Evolutionary conservation across 2,888 invertebrate genomes (phyloP).

Genomic region (Mythimna albipuncta): DNA sequence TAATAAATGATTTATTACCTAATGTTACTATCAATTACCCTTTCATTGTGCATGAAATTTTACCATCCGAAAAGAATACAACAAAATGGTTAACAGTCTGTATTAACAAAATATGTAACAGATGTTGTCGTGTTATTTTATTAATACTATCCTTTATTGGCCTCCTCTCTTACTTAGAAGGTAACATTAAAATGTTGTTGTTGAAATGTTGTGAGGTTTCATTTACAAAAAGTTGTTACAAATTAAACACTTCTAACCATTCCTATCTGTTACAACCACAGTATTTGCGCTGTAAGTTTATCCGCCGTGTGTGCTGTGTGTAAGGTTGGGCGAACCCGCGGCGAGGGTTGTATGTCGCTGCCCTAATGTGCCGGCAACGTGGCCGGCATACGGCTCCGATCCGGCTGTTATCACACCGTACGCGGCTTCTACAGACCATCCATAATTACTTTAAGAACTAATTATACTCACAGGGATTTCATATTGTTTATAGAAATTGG

Average conservation of each 20-base stretch:
- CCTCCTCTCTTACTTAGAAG: too few relatives aligned
- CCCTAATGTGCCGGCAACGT: slow-evolving; percentile 81
- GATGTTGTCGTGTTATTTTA: too few relatives aligned
- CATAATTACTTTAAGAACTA: slow-evolving; percentile 78
- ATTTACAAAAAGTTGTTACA: neutral
- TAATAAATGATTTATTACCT: too few relatives aligned
- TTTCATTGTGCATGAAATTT: too few relatives aligned
- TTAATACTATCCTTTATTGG: too few relatives aligned
- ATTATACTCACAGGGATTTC: slow-evolving; percentile 72
- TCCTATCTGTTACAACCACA: neutral
- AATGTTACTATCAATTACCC: too few relatives aligned
- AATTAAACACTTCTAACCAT: neutral
- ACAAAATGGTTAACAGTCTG: too few relatives aligned
- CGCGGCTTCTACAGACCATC: slow-evolving; percentile 73
- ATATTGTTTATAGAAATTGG: slow-evolving; percentile 49
- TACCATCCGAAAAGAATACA: too few relatives aligned
- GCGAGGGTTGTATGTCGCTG: slow-evolving; percentile 65
- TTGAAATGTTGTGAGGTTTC: too few relatives aligned
- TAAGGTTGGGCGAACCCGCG: slow-evolving; percentile 62
- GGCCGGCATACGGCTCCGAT: slow-evolving; percentile 77
- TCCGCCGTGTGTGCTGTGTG: slow-evolving; percentile 34
- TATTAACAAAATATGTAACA: too few relatives aligned
- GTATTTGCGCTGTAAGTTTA: slow-evolving; percentile 44
- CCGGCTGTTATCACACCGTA: slow-evolving; percentile 76
- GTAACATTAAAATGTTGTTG: too few relatives aligned